A percentile compares a stretch with the other conserved stretches of the same genome.
Conservation (phyloP, 2,113 vertebrate species). For the Conger conger region DNA sequence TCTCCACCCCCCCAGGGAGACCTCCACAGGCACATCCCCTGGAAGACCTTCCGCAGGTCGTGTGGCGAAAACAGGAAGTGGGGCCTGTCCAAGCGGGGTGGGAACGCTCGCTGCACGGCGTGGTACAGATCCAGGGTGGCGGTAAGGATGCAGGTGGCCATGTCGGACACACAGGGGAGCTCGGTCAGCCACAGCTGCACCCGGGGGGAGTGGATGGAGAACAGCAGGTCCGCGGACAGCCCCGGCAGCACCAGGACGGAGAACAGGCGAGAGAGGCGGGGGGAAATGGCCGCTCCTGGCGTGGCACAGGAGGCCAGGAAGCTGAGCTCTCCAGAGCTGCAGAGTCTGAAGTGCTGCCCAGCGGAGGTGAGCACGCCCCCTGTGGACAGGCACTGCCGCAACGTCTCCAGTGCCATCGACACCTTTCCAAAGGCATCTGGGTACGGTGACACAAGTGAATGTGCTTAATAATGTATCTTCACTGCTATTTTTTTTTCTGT, state of each 20-base stretch:
- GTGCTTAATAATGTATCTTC: background rate
- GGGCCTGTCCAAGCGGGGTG: slow-evolving; percentile 48
- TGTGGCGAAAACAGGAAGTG: slow-evolving; percentile 71
- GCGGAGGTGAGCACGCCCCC: slow-evolving; percentile 56
- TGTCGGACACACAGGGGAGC: slow-evolving; percentile 46
- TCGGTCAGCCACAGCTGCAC: slow-evolving; percentile 72
- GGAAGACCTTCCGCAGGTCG: slow-evolving; percentile 73
- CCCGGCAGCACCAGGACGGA: slow-evolving; percentile 68
- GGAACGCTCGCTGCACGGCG: slow-evolving; percentile 58
- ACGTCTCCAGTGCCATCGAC: slow-evolving; percentile 71
- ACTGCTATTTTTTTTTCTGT: background rate
- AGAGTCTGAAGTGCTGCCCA: slow-evolving; percentile 53
- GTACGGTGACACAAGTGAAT: background rate
- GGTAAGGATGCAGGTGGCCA: slow-evolving; percentile 65
- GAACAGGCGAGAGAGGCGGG: slow-evolving; percentile 77
- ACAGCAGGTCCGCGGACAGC: slow-evolving; percentile 56
- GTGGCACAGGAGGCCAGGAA: slow-evolving; percentile 68
- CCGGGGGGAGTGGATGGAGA: slow-evolving; percentile 64
- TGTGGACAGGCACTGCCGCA: slow-evolving; percentile 73
- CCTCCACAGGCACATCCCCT: slow-evolving; percentile 69
- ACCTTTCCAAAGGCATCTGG: slow-evolving; percentile 64
- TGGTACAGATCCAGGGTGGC: slow-evolving; percentile 70
- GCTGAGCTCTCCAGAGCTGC: slow-evolving; percentile 56
- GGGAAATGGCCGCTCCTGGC: slow-evolving; percentile 53
- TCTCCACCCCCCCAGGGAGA: slow-evolving; percentile 24